Conservation (phyloP, 2,797 vertebrate genomes). For the Dallia pectoralis region DNA sequence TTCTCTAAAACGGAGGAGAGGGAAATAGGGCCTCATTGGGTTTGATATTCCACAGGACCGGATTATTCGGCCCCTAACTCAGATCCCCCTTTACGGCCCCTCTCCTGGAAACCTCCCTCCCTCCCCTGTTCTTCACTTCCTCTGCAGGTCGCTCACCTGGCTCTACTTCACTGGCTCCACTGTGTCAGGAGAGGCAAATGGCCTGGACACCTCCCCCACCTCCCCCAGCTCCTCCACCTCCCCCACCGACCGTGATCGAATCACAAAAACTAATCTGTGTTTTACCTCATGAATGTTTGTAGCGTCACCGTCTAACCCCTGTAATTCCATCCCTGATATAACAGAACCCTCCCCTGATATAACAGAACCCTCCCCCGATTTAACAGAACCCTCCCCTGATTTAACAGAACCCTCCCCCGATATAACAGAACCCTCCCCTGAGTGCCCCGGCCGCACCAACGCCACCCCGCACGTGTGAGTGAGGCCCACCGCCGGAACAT, state of each 20-base stretch:
- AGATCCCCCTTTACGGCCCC: not conserved
- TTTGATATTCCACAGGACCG: slow-evolving; percentile 31
- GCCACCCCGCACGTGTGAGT: not conserved
- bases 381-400: not conserved
- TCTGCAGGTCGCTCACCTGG: slow-evolving; percentile 48
- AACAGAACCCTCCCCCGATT: not conserved
- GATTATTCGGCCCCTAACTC: not conserved
- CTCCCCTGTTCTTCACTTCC: slow-evolving; percentile 5
- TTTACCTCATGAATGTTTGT: not conserved
- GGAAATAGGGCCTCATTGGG: slow-evolving; percentile 37
- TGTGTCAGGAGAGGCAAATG: slow-evolving; percentile 41
- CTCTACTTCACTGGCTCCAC: slow-evolving; percentile 37
- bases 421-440: not conserved
- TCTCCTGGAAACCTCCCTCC: not conserved
- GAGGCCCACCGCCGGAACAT: not conserved
- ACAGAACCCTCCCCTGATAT: not conserved
- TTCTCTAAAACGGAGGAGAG: slow-evolving; percentile 49
- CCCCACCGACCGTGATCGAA: not conserved
- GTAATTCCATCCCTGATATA: not conserved
- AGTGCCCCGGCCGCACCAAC: not conserved
- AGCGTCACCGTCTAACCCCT: not conserved
- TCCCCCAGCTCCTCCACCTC: slow-evolving; percentile 20
- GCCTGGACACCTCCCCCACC: slow-evolving; percentile 39
- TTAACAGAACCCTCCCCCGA: not conserved
- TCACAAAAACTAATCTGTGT: not conserved